Evolutionary conservation across 2,113 vertebrate genomes (phyloP), one percentile per base, ranked within the genome.

Genomic region (Tangachromis dhanisi): DNA sequence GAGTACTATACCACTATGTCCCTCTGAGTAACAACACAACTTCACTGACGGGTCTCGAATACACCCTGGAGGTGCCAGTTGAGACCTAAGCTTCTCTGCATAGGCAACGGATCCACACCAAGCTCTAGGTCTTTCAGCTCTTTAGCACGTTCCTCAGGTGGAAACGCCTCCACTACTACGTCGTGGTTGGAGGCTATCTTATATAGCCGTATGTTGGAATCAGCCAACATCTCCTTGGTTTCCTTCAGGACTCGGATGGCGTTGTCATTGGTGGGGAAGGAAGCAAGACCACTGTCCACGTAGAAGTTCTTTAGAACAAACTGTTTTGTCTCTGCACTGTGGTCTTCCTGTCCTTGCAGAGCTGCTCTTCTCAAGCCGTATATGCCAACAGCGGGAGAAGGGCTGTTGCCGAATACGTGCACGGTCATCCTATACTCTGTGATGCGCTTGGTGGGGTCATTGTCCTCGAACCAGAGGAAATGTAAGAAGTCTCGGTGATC

Each of bases 401-500:
- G n/a, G 9, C 51, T 54, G n/a, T 54, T 53, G 19, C 51, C 2
- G 1, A 54, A 54, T 54, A 21, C 0, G 5, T 42, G 51, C 19
- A 54, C 0, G 2, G 51, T 54, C 51, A 54, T 54, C 51, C 51
- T 21, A 54, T 54, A 54, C 51, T 54, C 1, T 0, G 1, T 11
- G 51, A 54, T 21, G 51, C n/a, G n/a, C 51, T 54, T 54, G 51
- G 51, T 54, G 51, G 9, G 51, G n/a, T 21, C 51, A 21, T 54
- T 54, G n/a, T 21, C n/a, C 51, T 54, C 19, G 2, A 21, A 21
- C 19, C 51, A 11, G 19, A 6, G 0, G 1, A 53, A 53, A 21
- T 0, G 0, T 53, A 53, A 0, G 3, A 53, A 2, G 51, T 53
- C 19, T 2, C 0, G 19, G 49, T 21, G 19, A 53, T n/a, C 9